Conservation (phyloP, 2,113 vertebrate species). For the Poeciliopsis occidentalis region DNA sequence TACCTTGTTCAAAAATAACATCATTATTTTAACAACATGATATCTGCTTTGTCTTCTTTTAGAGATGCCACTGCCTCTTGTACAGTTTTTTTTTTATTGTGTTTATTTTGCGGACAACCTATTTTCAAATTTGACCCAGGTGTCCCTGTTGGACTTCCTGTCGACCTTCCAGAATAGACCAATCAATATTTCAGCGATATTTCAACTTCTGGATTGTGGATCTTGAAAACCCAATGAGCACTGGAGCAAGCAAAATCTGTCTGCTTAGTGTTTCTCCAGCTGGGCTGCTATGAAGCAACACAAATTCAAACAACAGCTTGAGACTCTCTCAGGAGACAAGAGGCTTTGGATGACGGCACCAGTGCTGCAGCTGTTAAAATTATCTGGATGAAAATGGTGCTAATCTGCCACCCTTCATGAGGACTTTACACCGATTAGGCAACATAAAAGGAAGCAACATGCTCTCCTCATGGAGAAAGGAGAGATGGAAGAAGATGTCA, state of each 20-base stretch:
- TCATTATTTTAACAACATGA: too few species aligned
- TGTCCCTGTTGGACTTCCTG: conserved; percentile 12
- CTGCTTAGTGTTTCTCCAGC: conserved; percentile 76
- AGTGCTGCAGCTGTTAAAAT: conserved; percentile 79
- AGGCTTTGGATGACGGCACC: conserved; percentile 75
- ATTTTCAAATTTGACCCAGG: conserved; percentile 32
- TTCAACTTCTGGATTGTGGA: conserved; percentile 52
- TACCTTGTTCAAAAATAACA: too few species aligned
- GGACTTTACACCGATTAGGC: conserved; percentile 67
- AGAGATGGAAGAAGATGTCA: conserved; percentile 30
- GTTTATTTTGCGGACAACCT: not conserved
- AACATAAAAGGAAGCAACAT: conserved; percentile 67
- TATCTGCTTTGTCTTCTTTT: too few species aligned
- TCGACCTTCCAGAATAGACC: conserved; percentile 45
- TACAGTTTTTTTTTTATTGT: too few species aligned
- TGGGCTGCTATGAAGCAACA: conserved; percentile 75
- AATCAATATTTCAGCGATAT: conserved; percentile 66
- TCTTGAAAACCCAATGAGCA: conserved; percentile 56
- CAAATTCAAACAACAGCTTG: conserved; percentile 74
- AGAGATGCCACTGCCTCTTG: too few species aligned
- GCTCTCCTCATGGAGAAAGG: conserved; percentile 36
- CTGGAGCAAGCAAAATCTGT: conserved; percentile 61
- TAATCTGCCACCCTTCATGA: conserved; percentile 75
- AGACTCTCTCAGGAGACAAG: conserved; percentile 71
- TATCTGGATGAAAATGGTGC: conserved; percentile 74